These are phyloP conservation scores for Mantis religiosa DNA, from an alignment of 2,888 invertebrate genomes.

Conservation along the genomic window DNA sequence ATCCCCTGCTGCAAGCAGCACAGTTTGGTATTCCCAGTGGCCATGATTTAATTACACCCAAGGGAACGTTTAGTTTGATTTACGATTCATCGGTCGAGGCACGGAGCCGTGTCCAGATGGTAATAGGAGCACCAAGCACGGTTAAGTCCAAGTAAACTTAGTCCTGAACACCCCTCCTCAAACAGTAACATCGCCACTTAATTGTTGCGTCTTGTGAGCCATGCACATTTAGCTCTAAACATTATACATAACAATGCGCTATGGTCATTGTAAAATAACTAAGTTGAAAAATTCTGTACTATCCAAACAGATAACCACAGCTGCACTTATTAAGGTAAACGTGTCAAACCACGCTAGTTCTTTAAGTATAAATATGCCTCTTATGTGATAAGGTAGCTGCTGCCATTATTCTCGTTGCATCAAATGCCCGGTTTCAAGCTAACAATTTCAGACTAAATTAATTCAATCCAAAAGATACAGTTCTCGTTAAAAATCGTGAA, in stretches of 20 bases:
- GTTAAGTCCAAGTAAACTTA: background rate
- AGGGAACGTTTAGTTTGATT: slow-evolving; percentile 18
- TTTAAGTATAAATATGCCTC: too few species aligned
- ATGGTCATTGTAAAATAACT: background rate
- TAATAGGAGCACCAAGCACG: background rate
- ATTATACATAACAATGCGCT: background rate
- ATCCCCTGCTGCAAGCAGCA: background rate
- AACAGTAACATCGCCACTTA: background rate
- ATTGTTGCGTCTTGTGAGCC: background rate
- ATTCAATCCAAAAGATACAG: too few species aligned
- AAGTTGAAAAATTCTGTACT: too few species aligned
- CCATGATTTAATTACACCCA: slow-evolving; percentile 16
- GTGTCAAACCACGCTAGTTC: too few species aligned
- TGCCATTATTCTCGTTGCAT: too few species aligned
- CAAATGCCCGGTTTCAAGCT: too few species aligned
- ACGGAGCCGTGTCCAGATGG: background rate
- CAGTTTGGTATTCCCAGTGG: background rate
- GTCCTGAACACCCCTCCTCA: background rate
- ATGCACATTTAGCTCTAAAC: background rate
- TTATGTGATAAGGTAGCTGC: too few species aligned
- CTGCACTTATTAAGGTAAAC: too few species aligned
- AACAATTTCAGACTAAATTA: too few species aligned
- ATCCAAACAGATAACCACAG: too few species aligned
- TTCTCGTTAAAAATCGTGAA: too few species aligned
- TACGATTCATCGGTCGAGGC: background rate